Evolutionary conservation across 1,140 invertebrate species (phyloP).

Genomic region (Sitodiplosis mosellana): DNA sequence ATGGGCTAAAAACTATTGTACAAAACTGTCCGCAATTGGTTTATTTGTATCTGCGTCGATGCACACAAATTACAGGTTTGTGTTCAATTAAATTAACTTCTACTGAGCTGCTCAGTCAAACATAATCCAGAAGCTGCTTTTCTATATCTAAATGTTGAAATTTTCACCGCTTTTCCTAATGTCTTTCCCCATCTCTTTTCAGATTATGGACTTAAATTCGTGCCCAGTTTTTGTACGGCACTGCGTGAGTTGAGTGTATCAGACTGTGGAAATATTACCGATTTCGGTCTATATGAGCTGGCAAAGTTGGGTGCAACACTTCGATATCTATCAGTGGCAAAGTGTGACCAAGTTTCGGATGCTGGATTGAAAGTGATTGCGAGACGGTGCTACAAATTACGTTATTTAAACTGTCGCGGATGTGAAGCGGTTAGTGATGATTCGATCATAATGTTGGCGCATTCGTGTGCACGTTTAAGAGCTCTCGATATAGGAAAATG

Average conservation of each 20-base stretch:
- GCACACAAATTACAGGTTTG: constrained; percentile 62
- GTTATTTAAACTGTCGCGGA: constrained; percentile 78
- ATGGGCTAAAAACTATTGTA: constrained; percentile 60
- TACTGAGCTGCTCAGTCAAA: no score
- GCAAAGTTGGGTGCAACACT: constrained; percentile 69
- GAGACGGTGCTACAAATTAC: constrained; percentile 68
- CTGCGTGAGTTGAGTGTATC: constrained; percentile 75
- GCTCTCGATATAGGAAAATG: constrained; percentile 83
- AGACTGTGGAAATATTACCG: constrained; percentile 74
- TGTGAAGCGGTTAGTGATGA: constrained; percentile 85
- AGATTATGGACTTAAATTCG: constrained; percentile 56
- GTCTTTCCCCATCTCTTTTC: constrained; percentile 15
- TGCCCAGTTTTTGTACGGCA: constrained; percentile 69
- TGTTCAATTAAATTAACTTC: neutral
- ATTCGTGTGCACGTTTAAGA: constrained; percentile 61
- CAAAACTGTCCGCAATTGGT: constrained; percentile 70
- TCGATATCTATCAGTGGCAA: constrained; percentile 74
- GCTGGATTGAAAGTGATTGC: constrained; percentile 74
- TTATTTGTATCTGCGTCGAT: constrained; percentile 75
- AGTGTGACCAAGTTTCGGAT: constrained; percentile 70
- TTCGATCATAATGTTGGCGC: constrained; percentile 62
- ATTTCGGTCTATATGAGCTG: constrained; percentile 78
- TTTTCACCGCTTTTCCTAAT: neutral
- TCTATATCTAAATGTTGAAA: neutral
- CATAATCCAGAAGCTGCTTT: neutral